Percentiles rank a stretch among this genome's conserved stretches.
Evolutionary conservation across 2,113 vertebrate genomes (phyloP).

Genomic region (Sebastes fasciatus): DNA sequence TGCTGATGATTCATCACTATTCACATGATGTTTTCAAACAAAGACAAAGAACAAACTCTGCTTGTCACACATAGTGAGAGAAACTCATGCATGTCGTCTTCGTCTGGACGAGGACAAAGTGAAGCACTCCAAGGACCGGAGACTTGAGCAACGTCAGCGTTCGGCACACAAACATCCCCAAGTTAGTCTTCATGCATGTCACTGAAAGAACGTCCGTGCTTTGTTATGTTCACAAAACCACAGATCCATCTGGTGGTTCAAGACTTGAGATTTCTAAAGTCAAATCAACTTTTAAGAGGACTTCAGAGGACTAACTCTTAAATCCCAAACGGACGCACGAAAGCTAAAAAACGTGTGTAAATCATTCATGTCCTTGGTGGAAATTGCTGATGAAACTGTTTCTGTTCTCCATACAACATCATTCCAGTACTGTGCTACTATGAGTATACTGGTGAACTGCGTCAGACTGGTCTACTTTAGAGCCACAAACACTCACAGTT

Average conservation of each 20-base stretch:
- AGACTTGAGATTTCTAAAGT: neutral
- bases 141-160: neutral
- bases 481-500: no score
- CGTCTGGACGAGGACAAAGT: neutral
- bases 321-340: neutral
- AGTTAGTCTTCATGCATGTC: constrained; percentile 47
- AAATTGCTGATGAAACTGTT: neutral
- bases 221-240: constrained; percentile 2
- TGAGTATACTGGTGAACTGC: no score
- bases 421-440: no score
- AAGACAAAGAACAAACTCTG: neutral
- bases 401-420: neutral
- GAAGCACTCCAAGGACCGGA: constrained; percentile 3
- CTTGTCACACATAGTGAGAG: neutral
- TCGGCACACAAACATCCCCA: neutral
- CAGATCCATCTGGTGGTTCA: neutral
- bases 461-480: neutral
- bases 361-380: neutral
- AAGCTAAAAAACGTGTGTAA: neutral
- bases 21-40: neutral
- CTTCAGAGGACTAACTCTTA: neutral
- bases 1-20: neutral
- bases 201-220: constrained; percentile 1
- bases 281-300: neutral
- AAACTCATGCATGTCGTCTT: constrained; percentile 24